Evolutionary conservation across 2,888 invertebrate species (phyloP), one percentile per base, ranked within the genome.

Genomic region (Apotomis capreana): DNA sequence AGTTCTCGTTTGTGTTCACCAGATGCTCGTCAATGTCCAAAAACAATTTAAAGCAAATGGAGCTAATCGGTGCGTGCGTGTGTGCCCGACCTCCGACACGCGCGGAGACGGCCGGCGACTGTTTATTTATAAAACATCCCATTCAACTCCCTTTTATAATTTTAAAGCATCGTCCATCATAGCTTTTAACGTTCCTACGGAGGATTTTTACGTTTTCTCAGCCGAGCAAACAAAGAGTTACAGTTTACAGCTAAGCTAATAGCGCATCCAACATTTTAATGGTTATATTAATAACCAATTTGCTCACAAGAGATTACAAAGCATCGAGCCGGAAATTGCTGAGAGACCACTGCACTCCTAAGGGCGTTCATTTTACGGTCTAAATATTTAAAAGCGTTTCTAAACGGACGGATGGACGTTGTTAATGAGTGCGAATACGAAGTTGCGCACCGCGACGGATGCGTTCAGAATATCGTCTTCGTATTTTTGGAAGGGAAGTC

Each of bases 401-500:
- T 75, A 73, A 78, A 78, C 73, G 70, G 62, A 69, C 63, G 69
- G 65, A 76, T 79, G 80, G 79, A 78, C 79, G 81, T 76, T 76
- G 79, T 80, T 82, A 84, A 84, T 78, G 77, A 84, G 80, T 80
- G 84, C 82, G 79, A 84, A 83, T 82, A 80, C 80, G 78, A 82
- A 83, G 80, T 83, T 82, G 75, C 81, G 83, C 79, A 81, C 81
- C 83, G 83, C 82, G 83, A 84, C 87, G 83, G 83, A 86, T 86
- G 87, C 82, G 86, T 86, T 84, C 79, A 80, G 85, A 86, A 87
- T 87, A 86, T 81, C 84, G 81, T 84, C 83, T 84, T 83, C 76
- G 83, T 89, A 88, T 88, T 88, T 89, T 89, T 87, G 89, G 87
- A 87, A 88, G 79, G 85, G 87, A 88, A 82, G 83, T 79, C 82